Percentiles rank a stretch among this genome's conserved stretches.
Evolutionary conservation across 1,140 invertebrate species (phyloP).

Genomic region (Anoplolepis gracilipes): DNA sequence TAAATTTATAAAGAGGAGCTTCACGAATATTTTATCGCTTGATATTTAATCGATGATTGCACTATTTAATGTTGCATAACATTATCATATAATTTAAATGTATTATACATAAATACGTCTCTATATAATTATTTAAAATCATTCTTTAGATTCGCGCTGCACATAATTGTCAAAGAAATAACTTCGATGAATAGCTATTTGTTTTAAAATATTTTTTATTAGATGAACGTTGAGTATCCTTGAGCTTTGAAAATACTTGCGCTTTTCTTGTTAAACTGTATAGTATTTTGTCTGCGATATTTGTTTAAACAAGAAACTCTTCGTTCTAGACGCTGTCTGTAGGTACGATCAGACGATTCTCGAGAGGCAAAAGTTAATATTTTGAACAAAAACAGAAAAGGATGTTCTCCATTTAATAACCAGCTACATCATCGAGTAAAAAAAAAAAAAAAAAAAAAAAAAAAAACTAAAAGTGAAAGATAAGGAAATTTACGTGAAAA

Average conservation of each 20-base stretch:
- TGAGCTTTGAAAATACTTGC: neutral
- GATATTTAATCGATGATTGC: slow-evolving; percentile 7
- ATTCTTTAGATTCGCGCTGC: neutral
- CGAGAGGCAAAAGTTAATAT: neutral
- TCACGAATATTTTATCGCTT: slow-evolving; percentile 9
- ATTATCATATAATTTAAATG: slow-evolving; percentile 23
- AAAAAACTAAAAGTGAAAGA: neutral
- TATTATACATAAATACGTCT: neutral
- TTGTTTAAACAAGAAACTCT: slow-evolving; percentile 31
- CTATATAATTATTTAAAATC: slow-evolving; percentile 6
- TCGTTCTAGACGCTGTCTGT: slow-evolving; percentile 31
- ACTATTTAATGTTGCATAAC: slow-evolving; percentile 33
- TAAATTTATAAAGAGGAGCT: slow-evolving; percentile 34
- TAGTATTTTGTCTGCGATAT: neutral
- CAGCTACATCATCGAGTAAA: neutral
- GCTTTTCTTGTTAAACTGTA: neutral
- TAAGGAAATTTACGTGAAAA: neutral
- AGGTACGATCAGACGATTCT: neutral
- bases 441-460: too few relatives aligned
- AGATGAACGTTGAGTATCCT: neutral
- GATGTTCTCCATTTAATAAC: neutral
- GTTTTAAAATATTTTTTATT: slow-evolving; percentile 15
- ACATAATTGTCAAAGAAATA: neutral
- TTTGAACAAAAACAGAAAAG: neutral
- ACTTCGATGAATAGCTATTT: neutral